Evolutionary conservation across 2,797 vertebrate genomes (phyloP).

Genomic region (Tapirus indicus): DNA sequence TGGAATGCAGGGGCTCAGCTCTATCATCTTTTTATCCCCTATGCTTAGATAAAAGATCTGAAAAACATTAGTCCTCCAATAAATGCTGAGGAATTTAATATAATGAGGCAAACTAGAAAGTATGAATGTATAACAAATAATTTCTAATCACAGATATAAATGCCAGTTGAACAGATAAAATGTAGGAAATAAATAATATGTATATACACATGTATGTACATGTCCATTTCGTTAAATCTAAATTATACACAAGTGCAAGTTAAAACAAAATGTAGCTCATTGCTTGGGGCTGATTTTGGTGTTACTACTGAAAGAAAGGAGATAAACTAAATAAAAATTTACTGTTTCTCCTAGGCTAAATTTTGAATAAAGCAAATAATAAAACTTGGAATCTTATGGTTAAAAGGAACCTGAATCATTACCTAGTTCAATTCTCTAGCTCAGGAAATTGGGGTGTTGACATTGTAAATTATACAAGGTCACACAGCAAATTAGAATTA

Average conservation of each 20-base stretch:
- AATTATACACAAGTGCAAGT: background rate
- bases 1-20: background rate
- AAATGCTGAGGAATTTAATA: constrained; percentile 21
- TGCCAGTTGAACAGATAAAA: background rate
- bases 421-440: background rate
- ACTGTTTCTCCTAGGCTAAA: background rate
- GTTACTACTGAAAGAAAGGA: background rate
- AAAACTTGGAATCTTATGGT: background rate
- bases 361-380: constrained; percentile 25
- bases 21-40: background rate
- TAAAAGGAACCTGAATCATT: background rate
- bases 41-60: background rate
- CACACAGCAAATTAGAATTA: background rate
- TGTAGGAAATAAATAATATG: background rate
- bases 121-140: background rate
- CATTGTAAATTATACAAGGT: background rate
- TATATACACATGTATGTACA: background rate
- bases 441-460: background rate
- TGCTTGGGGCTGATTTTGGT: background rate
- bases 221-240: background rate
- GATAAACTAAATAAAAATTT: constrained; percentile 21
- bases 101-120: background rate
- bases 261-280: constrained; percentile 36
- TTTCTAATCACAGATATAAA: background rate
- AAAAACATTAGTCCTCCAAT: background rate